phyloP scores from a whole-genome alignment of 2,113 vertebrate genomes.

The Mesembrinibis cayennensis region DNA sequence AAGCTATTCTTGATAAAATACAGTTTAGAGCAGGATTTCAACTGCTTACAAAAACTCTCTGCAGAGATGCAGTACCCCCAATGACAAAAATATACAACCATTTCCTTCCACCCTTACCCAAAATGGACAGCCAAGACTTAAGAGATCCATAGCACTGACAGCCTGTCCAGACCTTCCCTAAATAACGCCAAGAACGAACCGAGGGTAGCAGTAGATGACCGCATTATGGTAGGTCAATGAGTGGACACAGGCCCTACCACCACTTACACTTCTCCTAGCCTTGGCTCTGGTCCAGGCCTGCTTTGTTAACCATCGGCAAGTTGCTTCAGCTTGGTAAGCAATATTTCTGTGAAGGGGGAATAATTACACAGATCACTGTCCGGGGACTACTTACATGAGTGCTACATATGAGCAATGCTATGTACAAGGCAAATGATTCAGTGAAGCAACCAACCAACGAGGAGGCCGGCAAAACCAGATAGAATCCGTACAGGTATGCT shows the following conservation, averaged over 20 bases:
- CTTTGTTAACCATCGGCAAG: not conserved
- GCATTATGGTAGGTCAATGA: accelerated
- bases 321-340: not conserved
- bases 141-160: not conserved
- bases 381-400: accelerated
- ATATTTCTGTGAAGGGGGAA: not conserved
- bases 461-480: not conserved
- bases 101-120: not conserved
- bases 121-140: not conserved
- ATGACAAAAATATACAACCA: not conserved
- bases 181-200: not conserved
- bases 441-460: not conserved
- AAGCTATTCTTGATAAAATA: not conserved
- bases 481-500: not conserved
- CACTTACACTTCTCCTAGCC: not conserved
- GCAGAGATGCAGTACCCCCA: not conserved
- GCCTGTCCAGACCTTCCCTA: not conserved
- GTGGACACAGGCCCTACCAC: not conserved
- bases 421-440: not conserved
- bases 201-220: not conserved
- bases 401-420: accelerated
- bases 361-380: not conserved
- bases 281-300: not conserved
- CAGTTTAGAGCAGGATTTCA: not conserved
- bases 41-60: not conserved